Base-by-base conservation (phyloP, 37 sponge, comb jelly and placozoan genomes). In the Spongia lamella region DNA sequence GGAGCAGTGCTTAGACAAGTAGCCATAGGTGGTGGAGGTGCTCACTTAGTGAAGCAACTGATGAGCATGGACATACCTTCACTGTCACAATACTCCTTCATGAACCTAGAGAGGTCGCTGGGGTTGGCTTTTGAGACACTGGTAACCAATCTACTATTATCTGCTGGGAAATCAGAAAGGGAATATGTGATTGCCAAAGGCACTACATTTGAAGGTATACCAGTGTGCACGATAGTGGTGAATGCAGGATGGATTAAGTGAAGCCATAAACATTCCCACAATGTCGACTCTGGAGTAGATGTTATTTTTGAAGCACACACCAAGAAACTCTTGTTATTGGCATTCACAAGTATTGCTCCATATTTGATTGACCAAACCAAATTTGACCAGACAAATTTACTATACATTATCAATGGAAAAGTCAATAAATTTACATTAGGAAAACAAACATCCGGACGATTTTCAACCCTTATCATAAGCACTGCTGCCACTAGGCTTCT, bases 181-280 rank as follows among this genome's bases (percentile, higher is more conserved):
- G 39, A 65, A 22, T 56, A 34, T 11, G 68, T 68, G 7, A 65
- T 65, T 47, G 17, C 15, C 1, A 66, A 6, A 25, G 34, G 27
- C 1, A 47, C 38, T 11, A 53, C 25, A 22, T 36, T 53, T 51
- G 55, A 78, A 43, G 56, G 73, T 1, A 33, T 78, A 11, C 68
- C 78, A 50, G 66, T 78, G 7, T n/a, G 68, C 2, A 68, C n/a
- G n/a, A n/a, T 78, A 4, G 56, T 78, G 15, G 78, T 66, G 1
- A 68, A 78, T 64, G 64, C 53, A 30, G 78, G 78, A 9, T 77
- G 78, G 78, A 47, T 51, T 0, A 77, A 77, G 78, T 14, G 39
- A 20, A 77, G 63, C 39, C 16, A 51, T 51, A 19, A 16, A 38
- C 59, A 73, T n/a, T 73, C 59, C 36, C 33, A 73, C 59, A 29